Base-by-base conservation (phyloP, 2,888 invertebrate genomes). In the Branchellion lobata region DNA sequence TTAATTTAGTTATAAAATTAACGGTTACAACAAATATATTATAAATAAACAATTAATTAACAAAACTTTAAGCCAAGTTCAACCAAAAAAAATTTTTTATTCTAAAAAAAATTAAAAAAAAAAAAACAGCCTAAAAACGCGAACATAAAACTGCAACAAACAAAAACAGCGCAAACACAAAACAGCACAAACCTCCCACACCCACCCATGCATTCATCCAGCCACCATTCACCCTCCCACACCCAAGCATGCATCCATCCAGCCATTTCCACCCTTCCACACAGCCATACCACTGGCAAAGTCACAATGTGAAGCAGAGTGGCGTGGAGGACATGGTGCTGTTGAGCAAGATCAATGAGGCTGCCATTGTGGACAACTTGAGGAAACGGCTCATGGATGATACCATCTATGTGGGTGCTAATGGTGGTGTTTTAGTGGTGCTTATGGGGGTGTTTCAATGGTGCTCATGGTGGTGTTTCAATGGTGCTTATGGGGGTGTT, bases 321-420 rank as follows among this genome's bases (percentile, higher is more conserved):
- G 91, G 92, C 1, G 91, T 91, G 85, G 92, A 92, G 85, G 92
- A 92, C 84, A 91, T 92, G 92, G 91, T 91, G 57, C 88, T 92
- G n/a, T 87, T 92, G 80, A 88, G 91, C 81, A 91, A 90, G 85
- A 90, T 91, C 83, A 89, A 88, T 18, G 91, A 91, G 83, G 89
- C 89, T 11, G 89, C 90, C 82, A 92, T 92, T 84, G 90, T 91
- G 69, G 91, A 92, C 69, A 92, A 92, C 85, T 88, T 92, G 80
- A 90, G 90, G 84, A 91, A 91, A 84, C 86, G 92, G 82, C 90
- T 91, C 83, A 90, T 90, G 88, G 91, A 91, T 81, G 91, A 91
- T 84, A 90, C 89, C 84, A 91, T 91, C 84, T 91, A 91, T 86
- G 91, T 91, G 5, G 31, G 75, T 75, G n/a, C n/a, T 57, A 14